Percentiles rank a stretch among this genome's conserved stretches.
Conservation (phyloP, 2,888 invertebrate genomes). For the Hirtodrosophila histrioides region DNA sequence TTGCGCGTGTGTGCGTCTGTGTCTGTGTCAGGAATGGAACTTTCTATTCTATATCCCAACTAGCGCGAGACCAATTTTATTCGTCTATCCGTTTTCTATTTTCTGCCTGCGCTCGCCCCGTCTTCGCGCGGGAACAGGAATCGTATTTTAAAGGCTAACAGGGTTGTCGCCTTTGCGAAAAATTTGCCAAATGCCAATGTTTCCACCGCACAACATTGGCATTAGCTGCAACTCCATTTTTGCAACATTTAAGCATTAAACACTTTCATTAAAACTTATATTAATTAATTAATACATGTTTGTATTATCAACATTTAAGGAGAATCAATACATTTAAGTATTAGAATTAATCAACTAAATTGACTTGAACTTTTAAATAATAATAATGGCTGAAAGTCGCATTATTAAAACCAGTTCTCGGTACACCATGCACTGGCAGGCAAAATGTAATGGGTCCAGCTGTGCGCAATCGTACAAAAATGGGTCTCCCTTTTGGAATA, state of each 20-base stretch:
- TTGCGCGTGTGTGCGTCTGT: background rate
- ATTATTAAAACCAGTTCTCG: slow-evolving; percentile 49
- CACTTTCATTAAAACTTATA: too few species aligned
- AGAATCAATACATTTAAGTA: too few species aligned
- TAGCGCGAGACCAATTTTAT: slow-evolving; percentile 37
- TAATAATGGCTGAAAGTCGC: too few species aligned
- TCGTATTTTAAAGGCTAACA: slow-evolving; percentile 20
- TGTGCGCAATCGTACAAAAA: slow-evolving; percentile 4
- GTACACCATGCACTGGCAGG: slow-evolving; percentile 12
- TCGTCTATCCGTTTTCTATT: slow-evolving; percentile 2
- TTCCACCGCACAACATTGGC: slow-evolving; percentile 12
- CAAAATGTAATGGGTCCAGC: slow-evolving; percentile 38
- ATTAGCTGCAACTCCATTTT: too few species aligned
- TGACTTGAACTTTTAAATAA: too few species aligned
- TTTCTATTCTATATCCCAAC: slow-evolving; percentile 47
- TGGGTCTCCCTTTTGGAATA: slow-evolving; percentile 21
- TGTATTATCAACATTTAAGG: too few species aligned
- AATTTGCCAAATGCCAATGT: background rate
- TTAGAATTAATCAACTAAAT: too few species aligned
- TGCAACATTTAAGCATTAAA: too few species aligned
- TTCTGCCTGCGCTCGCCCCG: slow-evolving; percentile 2
- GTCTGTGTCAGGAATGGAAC: slow-evolving; percentile 21
- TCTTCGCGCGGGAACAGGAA: slow-evolving; percentile 39
- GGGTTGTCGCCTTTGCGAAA: slow-evolving; percentile 25
- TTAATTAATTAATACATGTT: too few species aligned